These are phyloP conservation scores for Plecotus auritus DNA, from an alignment of 2,113 vertebrate species.

Conservation along the genomic window DNA sequence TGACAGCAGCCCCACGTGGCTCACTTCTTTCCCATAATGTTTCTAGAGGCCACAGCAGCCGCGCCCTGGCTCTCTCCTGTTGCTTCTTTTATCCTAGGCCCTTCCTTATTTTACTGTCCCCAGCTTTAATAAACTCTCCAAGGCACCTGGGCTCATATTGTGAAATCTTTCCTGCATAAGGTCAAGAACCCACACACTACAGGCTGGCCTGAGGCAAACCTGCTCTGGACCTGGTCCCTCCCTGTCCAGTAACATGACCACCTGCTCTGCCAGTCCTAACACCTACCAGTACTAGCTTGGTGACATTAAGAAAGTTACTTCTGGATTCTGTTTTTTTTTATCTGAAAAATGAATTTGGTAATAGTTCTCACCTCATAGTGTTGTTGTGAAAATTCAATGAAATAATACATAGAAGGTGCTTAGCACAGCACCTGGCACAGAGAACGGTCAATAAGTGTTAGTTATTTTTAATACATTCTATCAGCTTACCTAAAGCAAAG, in stretches of 20 bases:
- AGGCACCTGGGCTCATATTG: background rate
- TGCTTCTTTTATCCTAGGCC: background rate
- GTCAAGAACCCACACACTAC: background rate
- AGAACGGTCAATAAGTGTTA: background rate
- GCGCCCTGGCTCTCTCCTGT: background rate
- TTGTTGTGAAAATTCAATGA: background rate
- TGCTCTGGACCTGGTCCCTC: background rate
- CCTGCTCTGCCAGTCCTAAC: background rate
- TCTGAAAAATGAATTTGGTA: background rate
- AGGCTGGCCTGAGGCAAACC: background rate
- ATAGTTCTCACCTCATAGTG: background rate
- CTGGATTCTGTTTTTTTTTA: background rate
- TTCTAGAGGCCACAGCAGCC: background rate
- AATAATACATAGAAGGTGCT: background rate
- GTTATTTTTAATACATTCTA: background rate
- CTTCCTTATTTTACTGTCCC: background rate
- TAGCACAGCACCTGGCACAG: background rate
- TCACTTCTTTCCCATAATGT: background rate
- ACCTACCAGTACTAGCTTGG: background rate
- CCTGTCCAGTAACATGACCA: background rate
- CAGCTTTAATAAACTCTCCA: background rate
- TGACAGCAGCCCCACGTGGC: background rate
- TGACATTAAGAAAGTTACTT: background rate
- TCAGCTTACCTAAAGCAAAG: background rate
- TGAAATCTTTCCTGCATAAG: background rate